These are phyloP conservation scores for Thecophora atra DNA, from an alignment of 2,888 invertebrate species.

Conservation along the genomic window DNA sequence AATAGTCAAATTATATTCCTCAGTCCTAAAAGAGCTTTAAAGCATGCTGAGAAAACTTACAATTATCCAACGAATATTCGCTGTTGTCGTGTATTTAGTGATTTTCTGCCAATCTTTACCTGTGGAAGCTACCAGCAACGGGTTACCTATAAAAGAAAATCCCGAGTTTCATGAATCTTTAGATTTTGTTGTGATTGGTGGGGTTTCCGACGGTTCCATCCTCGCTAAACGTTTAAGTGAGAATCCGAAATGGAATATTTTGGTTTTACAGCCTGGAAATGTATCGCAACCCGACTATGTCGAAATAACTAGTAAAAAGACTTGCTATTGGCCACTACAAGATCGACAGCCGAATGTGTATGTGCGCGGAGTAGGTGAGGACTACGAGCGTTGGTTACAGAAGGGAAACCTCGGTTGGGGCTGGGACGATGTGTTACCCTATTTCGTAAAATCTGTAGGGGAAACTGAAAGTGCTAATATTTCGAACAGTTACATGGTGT, in stretches of 20 bases:
- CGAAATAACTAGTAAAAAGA: constrained; percentile 48
- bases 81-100: too few species aligned
- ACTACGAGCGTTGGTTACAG: constrained; percentile 73
- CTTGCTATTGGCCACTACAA: constrained; percentile 70
- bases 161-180: constrained; percentile 31
- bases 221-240: constrained; percentile 75
- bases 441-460: constrained; percentile 78
- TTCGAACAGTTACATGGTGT: constrained; percentile 61
- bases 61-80: too few species aligned
- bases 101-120: too few species aligned
- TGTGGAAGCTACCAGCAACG: too few species aligned
- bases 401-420: constrained; percentile 75
- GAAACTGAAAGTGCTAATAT: constrained; percentile 48
- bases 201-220: constrained; percentile 71
- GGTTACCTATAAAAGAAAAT: too few species aligned
- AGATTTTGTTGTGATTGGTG: constrained; percentile 67
- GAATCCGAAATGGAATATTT: constrained; percentile 76
- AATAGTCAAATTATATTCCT: too few species aligned
- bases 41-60: too few species aligned
- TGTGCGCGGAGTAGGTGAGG: constrained; percentile 71
- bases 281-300: constrained; percentile 54
- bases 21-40: too few species aligned
- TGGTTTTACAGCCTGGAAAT: constrained; percentile 76
- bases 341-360: constrained; percentile 76
- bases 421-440: constrained; percentile 79